Evolutionary conservation across 2,797 vertebrate species (phyloP), one percentile per base, ranked within the genome.

Genomic region (Notolabrus celidotus): DNA sequence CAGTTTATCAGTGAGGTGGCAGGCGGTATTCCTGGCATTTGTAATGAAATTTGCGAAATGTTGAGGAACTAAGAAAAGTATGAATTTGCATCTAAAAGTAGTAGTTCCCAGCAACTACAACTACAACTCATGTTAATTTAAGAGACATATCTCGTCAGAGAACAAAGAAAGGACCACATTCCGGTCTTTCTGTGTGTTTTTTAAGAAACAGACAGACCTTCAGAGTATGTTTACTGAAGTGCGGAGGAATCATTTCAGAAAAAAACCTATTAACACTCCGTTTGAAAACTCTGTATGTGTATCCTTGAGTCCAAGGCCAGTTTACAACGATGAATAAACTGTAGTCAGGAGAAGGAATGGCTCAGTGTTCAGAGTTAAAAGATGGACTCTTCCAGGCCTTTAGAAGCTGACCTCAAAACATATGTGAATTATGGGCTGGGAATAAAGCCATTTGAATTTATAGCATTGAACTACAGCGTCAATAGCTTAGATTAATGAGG

Each of bases 401-500:
- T 5, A 41, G 12, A 27, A 55, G 36, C 51, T 29, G 42, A 12
- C n/a, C 4, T 1, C 55, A 14, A 50, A 56, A 27, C 33, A 39
- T n/a, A 25, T 7, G 10, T n/a, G 25, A 47, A 27, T 19, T 12
- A 23, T 22, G 23, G 8, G 2, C 52, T n/a, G n/a, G 15, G 8
- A 47, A 55, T 34, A 27, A 55, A 46, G 5, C 10, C 7, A 25
- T 38, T 61, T 64, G 42, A 9, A 67, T 38, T 61, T 5, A 39
- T 12, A 60, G 14, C 34, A 27, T 1, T 54, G 17, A 25, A 36
- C 12, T 39, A 10, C 7, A 25, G 33, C 46, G 12, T 16, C 23
- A 39, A 39, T 7, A 4, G 38, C 22, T 12, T 47, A 17, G 25
- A 22, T 27, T 45, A 58, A 52, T 55, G 34, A 50, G 67, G 39